Evolutionary conservation across 2,113 vertebrate species (phyloP).

Genomic region (Varanus salvator): DNA sequence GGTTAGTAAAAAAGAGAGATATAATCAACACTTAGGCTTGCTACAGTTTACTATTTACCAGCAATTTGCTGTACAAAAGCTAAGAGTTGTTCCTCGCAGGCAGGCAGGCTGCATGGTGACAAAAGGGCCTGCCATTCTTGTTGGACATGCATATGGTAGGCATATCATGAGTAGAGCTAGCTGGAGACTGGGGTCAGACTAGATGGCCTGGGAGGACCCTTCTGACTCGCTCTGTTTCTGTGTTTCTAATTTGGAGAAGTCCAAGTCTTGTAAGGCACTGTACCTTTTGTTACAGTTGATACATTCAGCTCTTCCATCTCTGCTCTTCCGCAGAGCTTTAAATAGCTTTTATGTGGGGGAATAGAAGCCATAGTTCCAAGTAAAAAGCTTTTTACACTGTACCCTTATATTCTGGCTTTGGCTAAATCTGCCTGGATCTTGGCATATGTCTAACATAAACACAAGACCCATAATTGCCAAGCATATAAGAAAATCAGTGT

Average conservation of each 20-base stretch:
- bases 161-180: no score
- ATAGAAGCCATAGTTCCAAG: conserved; percentile 4
- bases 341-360: not conserved
- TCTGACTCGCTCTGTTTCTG: no score
- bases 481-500: conserved; percentile 2
- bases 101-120: no score
- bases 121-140: no score
- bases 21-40: not conserved
- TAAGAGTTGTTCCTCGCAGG: not conserved
- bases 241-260: no score
- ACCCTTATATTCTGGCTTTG: conserved; percentile 27
- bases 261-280: no score
- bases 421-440: conserved; percentile 15
- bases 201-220: no score
- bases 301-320: not conserved
- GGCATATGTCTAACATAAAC: conserved; percentile 31
- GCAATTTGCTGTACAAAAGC: not conserved
- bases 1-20: not conserved
- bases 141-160: no score
- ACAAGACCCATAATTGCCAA: conserved; percentile 20
- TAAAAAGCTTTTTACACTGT: not conserved
- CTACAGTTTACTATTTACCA: not conserved
- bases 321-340: not conserved
- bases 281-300: not conserved
- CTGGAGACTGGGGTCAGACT: no score